Percentiles rank a stretch among this genome's conserved stretches.
Evolutionary conservation across 2,888 invertebrate genomes (phyloP).

Genomic region (Xestia rhomboidea): DNA sequence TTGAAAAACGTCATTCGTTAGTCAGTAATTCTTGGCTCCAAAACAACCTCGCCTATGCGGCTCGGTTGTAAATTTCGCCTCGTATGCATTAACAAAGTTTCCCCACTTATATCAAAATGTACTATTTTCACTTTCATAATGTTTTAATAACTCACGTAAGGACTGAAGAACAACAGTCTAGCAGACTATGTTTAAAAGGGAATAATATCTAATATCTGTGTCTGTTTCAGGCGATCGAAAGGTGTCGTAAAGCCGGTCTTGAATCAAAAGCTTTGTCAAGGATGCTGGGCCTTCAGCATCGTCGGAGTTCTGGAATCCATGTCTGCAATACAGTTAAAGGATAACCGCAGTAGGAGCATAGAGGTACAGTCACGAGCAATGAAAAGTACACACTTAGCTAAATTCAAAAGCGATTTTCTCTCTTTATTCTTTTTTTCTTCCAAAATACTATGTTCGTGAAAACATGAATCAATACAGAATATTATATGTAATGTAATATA

Average conservation of each 20-base stretch:
- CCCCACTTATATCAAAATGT: no score
- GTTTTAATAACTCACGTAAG: background rate
- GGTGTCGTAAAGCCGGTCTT: constrained; percentile 91
- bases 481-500: no score
- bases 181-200: background rate
- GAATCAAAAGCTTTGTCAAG: constrained; percentile 93
- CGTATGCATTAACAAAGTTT: no score
- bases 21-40: no score
- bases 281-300: constrained; percentile 95
- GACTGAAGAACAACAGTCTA: background rate
- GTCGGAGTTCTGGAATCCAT: constrained; percentile 93
- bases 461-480: no score
- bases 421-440: no score
- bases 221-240: constrained; percentile 89
- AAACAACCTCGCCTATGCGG: no score
- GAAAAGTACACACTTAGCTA: background rate
- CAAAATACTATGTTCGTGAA: no score
- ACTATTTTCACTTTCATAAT: no score
- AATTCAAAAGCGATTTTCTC: no score
- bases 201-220: background rate
- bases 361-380: background rate
- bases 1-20: no score
- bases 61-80: no score
- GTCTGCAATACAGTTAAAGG: constrained; percentile 84
- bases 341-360: constrained; percentile 72